A percentile compares a stretch with the other conserved stretches of the same genome.
Conservation (phyloP, 1,140 invertebrate species). For the Lasioglossum albipes region DNA sequence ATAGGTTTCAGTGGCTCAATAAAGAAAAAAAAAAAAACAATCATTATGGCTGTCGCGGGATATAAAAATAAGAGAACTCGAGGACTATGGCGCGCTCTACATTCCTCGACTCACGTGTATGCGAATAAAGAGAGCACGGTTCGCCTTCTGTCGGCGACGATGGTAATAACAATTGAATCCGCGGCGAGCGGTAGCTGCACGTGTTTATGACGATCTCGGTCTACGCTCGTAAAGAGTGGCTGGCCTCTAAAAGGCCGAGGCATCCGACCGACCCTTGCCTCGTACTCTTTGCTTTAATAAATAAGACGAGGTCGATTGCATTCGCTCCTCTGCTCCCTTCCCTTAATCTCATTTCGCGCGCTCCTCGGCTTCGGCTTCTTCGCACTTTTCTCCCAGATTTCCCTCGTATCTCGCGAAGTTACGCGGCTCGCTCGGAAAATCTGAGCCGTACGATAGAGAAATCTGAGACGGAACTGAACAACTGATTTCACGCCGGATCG, state of each 20-base stretch:
- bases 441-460: background rate
- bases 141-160: conserved; percentile 56
- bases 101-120: conserved; percentile 20
- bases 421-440: background rate
- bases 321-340: conserved; percentile 14
- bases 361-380: background rate
- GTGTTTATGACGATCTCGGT: conserved; percentile 65
- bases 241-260: conserved; percentile 54
- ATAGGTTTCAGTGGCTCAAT: no score
- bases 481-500: no score
- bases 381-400: background rate
- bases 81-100: background rate
- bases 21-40: no score
- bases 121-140: conserved; percentile 5
- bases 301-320: conserved; percentile 46
- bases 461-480: no score
- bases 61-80: background rate
- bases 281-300: conserved; percentile 52
- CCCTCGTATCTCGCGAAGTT: background rate
- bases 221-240: conserved; percentile 56
- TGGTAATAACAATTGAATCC: conserved; percentile 65
- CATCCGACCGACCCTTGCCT: conserved; percentile 44
- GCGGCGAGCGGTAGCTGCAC: conserved; percentile 57
- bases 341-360: conserved; percentile 21
- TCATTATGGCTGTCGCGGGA: no score